phyloP scores from a whole-genome alignment of 2,888 invertebrate genomes.

The Leucophora obtusa region DNA sequence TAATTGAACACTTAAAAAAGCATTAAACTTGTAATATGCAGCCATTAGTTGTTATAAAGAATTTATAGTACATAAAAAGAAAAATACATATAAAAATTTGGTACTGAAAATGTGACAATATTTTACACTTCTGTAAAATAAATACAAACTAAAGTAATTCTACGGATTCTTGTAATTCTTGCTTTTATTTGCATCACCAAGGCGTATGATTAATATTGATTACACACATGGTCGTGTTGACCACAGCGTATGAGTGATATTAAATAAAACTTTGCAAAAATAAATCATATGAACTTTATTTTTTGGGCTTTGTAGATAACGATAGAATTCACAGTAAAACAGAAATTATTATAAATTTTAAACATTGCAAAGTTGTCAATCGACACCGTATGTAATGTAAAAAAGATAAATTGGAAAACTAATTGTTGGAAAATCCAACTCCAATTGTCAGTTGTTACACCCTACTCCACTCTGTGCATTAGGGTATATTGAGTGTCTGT shows the following conservation, averaged over 20 bases:
- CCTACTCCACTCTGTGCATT: too few species aligned
- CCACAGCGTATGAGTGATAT: conserved; percentile 28
- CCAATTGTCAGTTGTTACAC: too few species aligned
- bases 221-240: not conserved
- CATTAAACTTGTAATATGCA: conserved; percentile 26
- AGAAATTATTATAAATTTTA: too few species aligned
- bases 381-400: too few species aligned
- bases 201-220: conserved; percentile 24
- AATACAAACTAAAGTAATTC: not conserved
- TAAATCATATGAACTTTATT: too few species aligned
- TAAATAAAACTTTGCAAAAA: not conserved
- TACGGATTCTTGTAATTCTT: not conserved
- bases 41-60: conserved; percentile 17
- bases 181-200: not conserved
- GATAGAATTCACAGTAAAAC: too few species aligned
- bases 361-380: too few species aligned
- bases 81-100: not conserved
- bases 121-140: not conserved
- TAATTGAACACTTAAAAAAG: conserved; percentile 16
- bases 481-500: too few species aligned
- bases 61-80: conserved; percentile 13
- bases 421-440: too few species aligned
- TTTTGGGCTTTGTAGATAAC: too few species aligned
- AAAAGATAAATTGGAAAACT: too few species aligned
- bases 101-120: too few species aligned